These are phyloP conservation scores for Drosophila cracens DNA, from an alignment of 2,888 invertebrate genomes.

Conservation along the genomic window DNA sequence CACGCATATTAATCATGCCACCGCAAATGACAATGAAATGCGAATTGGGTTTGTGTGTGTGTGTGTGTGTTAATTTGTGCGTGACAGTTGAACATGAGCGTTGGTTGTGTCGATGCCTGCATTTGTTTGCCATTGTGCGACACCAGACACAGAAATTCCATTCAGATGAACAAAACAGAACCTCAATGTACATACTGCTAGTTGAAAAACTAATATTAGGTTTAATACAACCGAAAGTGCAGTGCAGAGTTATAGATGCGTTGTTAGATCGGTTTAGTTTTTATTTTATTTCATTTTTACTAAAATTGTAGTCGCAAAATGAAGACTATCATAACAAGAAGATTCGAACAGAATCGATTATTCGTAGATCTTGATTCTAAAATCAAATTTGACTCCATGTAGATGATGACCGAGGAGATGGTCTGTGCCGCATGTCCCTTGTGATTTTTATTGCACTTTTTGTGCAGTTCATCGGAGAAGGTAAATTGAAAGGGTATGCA, in stretches of 20 bases:
- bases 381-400: constrained; percentile 57
- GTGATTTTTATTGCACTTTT: constrained; percentile 21
- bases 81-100: constrained; percentile 14
- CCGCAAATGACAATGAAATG: constrained; percentile 63
- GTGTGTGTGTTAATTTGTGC: constrained; percentile 10
- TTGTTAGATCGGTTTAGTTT: not conserved
- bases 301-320: constrained; percentile 23
- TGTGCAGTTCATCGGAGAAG: constrained; percentile 46
- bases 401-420: constrained; percentile 58
- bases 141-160: constrained; percentile 2
- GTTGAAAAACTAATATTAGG: constrained; percentile 17
- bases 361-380: constrained; percentile 10
- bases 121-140: constrained; percentile 42
- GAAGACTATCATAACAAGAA: constrained; percentile 25
- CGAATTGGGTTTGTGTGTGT: constrained; percentile 15
- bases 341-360: constrained; percentile 9
- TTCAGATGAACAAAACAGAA: not conserved
- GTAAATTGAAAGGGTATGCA: constrained; percentile 54
- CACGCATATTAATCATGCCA: constrained; percentile 49
- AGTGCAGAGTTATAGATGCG: not conserved
- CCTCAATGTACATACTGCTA: not conserved
- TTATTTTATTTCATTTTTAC: constrained; percentile 9
- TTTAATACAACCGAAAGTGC: constrained; percentile 9
- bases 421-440: constrained; percentile 9
- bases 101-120: constrained; percentile 29